Conservation (phyloP, 2,113 vertebrate genomes). For the Delphinus delphis region DNA sequence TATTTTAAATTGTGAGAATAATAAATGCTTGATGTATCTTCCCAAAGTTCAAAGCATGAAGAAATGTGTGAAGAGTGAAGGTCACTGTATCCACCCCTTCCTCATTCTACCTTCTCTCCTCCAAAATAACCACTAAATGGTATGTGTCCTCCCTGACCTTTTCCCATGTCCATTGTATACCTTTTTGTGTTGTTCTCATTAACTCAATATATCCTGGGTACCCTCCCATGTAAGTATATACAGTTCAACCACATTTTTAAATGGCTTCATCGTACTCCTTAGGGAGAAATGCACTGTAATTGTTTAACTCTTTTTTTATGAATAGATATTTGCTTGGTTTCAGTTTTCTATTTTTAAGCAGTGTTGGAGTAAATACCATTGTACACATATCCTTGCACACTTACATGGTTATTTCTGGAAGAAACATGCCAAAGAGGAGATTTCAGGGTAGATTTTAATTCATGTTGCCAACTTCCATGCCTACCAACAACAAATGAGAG, state of each 20-base stretch:
- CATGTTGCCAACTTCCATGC: neutral
- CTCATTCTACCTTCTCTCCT: neutral
- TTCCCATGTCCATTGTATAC: neutral
- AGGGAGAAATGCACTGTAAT: neutral
- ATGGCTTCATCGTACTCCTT: neutral
- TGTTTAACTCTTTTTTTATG: neutral
- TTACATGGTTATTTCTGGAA: neutral
- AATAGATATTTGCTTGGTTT: neutral
- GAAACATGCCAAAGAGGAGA: neutral
- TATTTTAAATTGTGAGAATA: constrained; percentile 14
- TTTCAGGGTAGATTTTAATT: neutral
- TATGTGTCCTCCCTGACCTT: neutral
- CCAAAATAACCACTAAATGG: neutral
- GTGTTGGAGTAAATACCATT: neutral
- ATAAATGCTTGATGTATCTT: neutral
- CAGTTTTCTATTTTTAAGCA: neutral
- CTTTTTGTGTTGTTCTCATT: neutral
- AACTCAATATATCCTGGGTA: neutral
- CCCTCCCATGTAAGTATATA: neutral
- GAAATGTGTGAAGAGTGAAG: neutral
- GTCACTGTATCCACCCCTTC: neutral
- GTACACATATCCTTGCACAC: neutral
- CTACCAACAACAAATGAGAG: neutral
- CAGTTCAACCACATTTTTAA: neutral
- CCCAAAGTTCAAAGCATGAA: neutral